Conservation (phyloP, 1,140 invertebrate genomes). For the Ostrea edulis region DNA sequence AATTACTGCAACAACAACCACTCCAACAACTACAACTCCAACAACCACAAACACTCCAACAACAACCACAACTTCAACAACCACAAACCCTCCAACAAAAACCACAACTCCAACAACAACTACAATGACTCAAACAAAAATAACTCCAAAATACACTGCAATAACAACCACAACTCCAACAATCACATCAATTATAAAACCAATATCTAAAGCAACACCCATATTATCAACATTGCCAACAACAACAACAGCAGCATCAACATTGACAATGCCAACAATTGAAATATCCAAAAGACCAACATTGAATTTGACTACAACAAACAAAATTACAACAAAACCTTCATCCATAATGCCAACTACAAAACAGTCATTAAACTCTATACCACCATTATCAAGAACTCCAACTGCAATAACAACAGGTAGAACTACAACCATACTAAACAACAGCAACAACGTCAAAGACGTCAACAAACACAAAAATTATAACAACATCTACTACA, state of each 20-base stretch:
- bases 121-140: neutral
- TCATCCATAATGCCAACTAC: neutral
- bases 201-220: neutral
- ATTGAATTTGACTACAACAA: neutral
- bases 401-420: neutral
- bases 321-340: neutral
- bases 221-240: neutral
- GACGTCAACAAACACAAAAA: neutral
- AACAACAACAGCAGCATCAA: neutral
- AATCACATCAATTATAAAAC: neutral
- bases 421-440: neutral
- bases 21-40: neutral
- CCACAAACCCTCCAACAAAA: neutral
- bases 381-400: neutral
- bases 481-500: neutral
- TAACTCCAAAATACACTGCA: neutral
- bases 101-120: neutral
- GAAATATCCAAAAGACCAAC: neutral
- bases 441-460: neutral
- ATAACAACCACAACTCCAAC: neutral
- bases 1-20: neutral
- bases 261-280: neutral
- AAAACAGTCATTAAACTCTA: neutral
- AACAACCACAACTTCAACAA: neutral
- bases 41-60: neutral